Conservation (phyloP, 2,888 invertebrate genomes). For the Noctua pronuba region DNA sequence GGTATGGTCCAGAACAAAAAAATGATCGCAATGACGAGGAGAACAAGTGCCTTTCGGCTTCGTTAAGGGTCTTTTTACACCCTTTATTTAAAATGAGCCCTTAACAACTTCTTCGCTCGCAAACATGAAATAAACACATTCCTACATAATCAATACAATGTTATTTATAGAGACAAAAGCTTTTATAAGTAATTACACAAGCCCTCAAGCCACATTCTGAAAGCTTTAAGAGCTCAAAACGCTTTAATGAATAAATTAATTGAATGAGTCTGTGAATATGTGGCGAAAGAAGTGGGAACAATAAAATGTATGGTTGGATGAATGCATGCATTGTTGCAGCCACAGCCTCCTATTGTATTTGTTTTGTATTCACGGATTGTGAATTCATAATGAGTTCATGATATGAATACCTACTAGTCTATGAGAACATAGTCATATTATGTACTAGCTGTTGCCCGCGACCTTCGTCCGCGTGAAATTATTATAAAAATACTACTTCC, state of each 20-base stretch:
- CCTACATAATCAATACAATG: slow-evolving; percentile 26
- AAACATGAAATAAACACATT: slow-evolving; percentile 25
- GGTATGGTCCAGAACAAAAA: no score
- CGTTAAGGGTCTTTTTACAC: no score
- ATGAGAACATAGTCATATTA: not conserved
- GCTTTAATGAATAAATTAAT: slow-evolving; percentile 70
- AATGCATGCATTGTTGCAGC: slow-evolving; percentile 81
- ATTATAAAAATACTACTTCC: no score
- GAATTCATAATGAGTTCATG: slow-evolving; percentile 77
- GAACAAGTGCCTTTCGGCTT: no score
- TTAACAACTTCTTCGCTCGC: slow-evolving; percentile 1
- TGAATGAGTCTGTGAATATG: slow-evolving; percentile 66
- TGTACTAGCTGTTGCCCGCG: no score
- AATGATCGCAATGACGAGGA: no score
- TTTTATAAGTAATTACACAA: slow-evolving; percentile 35
- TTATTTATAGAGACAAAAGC: slow-evolving; percentile 34
- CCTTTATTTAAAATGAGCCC: not conserved
- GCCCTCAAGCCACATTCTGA: slow-evolving; percentile 40
- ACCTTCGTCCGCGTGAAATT: no score
- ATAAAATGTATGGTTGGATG: slow-evolving; percentile 70
- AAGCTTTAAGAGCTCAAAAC: slow-evolving; percentile 45
- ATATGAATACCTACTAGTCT: slow-evolving; percentile 23
- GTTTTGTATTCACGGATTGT: slow-evolving; percentile 65
- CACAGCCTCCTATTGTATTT: slow-evolving; percentile 74
- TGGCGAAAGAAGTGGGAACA: slow-evolving; percentile 65